Conservation (phyloP, 2,797 vertebrate genomes). For the Dromococcyx pavoninus region DNA sequence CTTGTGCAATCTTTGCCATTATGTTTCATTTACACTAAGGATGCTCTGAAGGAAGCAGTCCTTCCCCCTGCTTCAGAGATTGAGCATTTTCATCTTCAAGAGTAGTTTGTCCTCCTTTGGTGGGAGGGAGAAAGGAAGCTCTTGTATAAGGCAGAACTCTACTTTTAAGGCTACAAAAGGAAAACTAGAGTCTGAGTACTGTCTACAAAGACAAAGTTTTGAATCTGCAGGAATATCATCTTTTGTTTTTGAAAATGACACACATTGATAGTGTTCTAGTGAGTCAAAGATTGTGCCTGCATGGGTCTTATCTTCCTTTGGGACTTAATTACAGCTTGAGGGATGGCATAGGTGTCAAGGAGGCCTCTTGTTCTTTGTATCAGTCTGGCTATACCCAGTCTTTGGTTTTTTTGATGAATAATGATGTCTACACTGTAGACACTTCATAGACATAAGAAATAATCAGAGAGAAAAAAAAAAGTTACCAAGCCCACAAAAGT, state of each 20-base stretch:
- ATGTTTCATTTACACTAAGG: accelerated
- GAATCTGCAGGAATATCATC: neutral
- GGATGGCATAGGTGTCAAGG: neutral
- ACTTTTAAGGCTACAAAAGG: neutral
- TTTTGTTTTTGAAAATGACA: neutral
- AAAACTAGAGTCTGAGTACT: neutral
- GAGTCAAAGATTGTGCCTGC: neutral
- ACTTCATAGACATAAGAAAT: neutral
- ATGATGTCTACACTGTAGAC: neutral
- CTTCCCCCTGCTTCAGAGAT: neutral
- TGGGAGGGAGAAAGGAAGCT: neutral
- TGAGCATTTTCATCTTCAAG: neutral
- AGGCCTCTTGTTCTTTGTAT: neutral
- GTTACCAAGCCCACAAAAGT: neutral
- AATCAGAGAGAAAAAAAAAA: neutral
- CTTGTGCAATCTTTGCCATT: neutral
- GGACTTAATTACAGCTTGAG: conserved; percentile 33
- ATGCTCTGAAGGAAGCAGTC: neutral
- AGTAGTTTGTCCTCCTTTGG: neutral
- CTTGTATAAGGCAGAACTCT: neutral
- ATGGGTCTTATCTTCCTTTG: conserved; percentile 11
- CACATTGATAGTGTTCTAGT: neutral
- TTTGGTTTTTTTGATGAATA: neutral
- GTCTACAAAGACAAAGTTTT: neutral
- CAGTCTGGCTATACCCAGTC: neutral